Conservation (phyloP, 2,113 vertebrate genomes). For the Manacus vitellinus region DNA sequence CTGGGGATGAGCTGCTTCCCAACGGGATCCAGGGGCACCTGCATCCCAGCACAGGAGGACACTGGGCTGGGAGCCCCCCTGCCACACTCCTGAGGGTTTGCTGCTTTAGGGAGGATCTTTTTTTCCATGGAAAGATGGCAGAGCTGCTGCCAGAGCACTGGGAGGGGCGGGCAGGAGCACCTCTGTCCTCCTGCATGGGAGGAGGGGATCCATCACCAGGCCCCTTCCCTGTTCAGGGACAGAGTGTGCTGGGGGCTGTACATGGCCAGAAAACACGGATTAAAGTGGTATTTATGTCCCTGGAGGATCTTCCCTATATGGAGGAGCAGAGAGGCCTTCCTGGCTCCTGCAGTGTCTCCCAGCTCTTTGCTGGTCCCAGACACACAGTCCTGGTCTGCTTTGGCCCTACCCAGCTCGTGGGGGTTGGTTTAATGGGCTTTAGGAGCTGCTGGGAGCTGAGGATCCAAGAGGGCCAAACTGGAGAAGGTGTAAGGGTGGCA, state of each 20-base stretch:
- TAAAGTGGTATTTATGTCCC: not conserved
- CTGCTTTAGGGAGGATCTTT: not conserved
- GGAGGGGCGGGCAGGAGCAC: not conserved
- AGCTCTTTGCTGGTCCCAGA: not conserved
- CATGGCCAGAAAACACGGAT: not conserved
- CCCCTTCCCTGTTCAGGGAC: not conserved
- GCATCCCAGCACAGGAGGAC: accelerated
- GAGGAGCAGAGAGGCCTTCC: not conserved
- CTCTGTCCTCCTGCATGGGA: accelerated
- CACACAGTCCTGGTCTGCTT: accelerated
- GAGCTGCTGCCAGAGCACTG: not conserved
- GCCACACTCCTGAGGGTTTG: not conserved
- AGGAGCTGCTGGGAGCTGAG: not conserved
- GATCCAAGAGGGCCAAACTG: not conserved
- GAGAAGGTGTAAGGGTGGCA: not conserved
- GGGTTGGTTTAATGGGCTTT: not conserved
- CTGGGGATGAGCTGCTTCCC: accelerated
- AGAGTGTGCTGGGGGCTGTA: not conserved
- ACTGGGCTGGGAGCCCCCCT: not conserved
- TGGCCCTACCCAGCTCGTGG: not conserved
- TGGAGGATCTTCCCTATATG: not conserved
- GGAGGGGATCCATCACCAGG: not conserved
- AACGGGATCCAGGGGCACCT: not conserved
- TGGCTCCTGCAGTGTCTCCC: not conserved
- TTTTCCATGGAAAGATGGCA: not conserved